Percentiles rank a stretch among this genome's conserved stretches.
Evolutionary conservation across 2,888 invertebrate genomes (phyloP).

Genomic region (Aricia artaxerxes): DNA sequence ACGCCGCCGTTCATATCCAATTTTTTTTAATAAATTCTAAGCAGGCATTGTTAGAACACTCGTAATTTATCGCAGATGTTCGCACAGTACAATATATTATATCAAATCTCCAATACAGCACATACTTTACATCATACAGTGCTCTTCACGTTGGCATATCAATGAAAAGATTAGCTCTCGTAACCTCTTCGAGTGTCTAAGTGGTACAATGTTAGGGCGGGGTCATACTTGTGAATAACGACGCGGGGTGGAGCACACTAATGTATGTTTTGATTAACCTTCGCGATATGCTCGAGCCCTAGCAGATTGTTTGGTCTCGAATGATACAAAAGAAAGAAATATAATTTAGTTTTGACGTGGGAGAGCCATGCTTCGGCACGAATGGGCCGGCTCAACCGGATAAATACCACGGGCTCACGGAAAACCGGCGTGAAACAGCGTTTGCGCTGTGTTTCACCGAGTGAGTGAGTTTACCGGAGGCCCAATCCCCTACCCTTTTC

Average conservation of each 20-base stretch:
- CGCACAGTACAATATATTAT: constrained; percentile 13
- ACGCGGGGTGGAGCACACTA: constrained; percentile 17
- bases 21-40: background rate
- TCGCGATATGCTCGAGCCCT: constrained; percentile 2
- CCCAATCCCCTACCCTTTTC: no score
- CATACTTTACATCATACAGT: background rate
- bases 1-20: no score
- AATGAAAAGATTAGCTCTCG: constrained; percentile 45
- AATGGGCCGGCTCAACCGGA: no score
- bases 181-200: constrained; percentile 40
- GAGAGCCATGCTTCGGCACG: no score
- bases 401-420: no score
- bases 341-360: no score
- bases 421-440: no score
- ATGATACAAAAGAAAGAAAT: background rate
- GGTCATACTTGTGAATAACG: constrained; percentile 38
- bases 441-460: no score
- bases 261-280: constrained; percentile 14
- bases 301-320: background rate
- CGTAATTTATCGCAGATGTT: background rate
- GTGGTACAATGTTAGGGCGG: constrained; percentile 42
- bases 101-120: background rate
- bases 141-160: constrained; percentile 40
- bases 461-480: no score
- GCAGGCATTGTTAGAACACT: constrained; percentile 1